Percentiles rank a stretch among this genome's conserved stretches.
phyloP scores from a whole-genome alignment of 2,888 invertebrate genomes.

The Keiferia lycopersicella region DNA sequence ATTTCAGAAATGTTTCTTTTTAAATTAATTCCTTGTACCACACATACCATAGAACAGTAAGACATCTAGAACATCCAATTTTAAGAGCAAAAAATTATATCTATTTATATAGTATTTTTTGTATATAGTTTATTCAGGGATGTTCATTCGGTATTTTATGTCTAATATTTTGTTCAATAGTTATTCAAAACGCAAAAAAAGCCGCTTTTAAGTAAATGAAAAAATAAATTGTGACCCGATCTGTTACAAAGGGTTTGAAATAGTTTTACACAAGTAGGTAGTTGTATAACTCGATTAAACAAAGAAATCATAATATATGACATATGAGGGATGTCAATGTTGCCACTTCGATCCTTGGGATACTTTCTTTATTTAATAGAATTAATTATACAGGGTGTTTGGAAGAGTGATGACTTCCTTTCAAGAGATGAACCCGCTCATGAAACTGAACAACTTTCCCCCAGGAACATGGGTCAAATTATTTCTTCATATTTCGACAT shows the following conservation, averaged over 20 bases:
- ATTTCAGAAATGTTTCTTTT: conserved; percentile 63
- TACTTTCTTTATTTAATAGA: too few species aligned
- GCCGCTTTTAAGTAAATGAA: too few species aligned
- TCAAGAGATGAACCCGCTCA: too few species aligned
- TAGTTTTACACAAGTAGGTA: neutral
- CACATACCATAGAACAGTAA: conserved; percentile 23
- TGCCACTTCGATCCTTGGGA: too few species aligned
- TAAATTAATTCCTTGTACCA: conserved; percentile 71
- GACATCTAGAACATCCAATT: neutral
- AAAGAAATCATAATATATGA: too few species aligned
- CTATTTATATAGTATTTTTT: neutral
- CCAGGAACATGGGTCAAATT: too few species aligned
- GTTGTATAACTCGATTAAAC: too few species aligned
- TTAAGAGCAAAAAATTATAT: neutral
- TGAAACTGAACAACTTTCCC: too few species aligned
- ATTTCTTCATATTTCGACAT: too few species aligned
- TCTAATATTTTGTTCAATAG: conserved; percentile 21
- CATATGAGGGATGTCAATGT: too few species aligned
- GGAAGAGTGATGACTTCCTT: too few species aligned
- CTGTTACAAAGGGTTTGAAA: neutral
- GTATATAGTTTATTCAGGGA: neutral
- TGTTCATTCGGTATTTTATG: neutral
- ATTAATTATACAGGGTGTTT: too few species aligned
- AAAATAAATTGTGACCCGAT: neutral
- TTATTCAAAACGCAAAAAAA: neutral